Percentiles rank a stretch among this genome's conserved stretches.
Conservation (phyloP, 1,140 invertebrate species). For the Gryllus bimaculatus region DNA sequence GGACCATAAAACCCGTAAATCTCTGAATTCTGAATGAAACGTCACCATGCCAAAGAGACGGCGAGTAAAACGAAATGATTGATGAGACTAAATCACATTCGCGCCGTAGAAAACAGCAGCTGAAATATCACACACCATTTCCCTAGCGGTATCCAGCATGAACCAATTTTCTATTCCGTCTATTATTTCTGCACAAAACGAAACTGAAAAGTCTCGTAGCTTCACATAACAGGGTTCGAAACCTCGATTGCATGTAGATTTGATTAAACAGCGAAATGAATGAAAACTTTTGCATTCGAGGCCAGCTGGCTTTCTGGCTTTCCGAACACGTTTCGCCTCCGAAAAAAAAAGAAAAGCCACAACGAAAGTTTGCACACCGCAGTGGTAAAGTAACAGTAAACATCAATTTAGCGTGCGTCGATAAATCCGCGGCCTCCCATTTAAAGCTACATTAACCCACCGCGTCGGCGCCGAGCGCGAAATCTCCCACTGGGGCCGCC, state of each 20-base stretch:
- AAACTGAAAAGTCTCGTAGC: no score
- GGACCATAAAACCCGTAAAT: no score
- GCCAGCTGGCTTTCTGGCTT: background rate
- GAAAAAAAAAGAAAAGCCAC: background rate
- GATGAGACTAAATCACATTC: no score
- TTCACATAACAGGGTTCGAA: no score
- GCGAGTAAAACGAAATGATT: no score
- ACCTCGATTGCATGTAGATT: background rate
- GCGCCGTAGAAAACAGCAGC: no score
- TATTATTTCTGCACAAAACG: no score
- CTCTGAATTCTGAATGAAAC: no score
- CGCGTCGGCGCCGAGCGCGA: background rate
- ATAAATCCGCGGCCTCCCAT: background rate
- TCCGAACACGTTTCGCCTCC: background rate
- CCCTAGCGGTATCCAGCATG: no score
- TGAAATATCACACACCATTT: no score
- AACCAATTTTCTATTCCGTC: no score
- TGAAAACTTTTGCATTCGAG: background rate
- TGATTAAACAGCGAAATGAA: background rate
- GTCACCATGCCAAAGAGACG: no score
- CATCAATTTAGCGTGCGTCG: background rate
- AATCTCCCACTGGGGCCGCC: background rate
- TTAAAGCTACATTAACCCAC: background rate
- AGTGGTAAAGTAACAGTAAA: background rate
- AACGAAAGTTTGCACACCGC: background rate